A percentile compares a stretch with the other conserved stretches of the same genome.
Conservation (phyloP, 1,140 invertebrate genomes). For the Philopotamus ludificatus region DNA sequence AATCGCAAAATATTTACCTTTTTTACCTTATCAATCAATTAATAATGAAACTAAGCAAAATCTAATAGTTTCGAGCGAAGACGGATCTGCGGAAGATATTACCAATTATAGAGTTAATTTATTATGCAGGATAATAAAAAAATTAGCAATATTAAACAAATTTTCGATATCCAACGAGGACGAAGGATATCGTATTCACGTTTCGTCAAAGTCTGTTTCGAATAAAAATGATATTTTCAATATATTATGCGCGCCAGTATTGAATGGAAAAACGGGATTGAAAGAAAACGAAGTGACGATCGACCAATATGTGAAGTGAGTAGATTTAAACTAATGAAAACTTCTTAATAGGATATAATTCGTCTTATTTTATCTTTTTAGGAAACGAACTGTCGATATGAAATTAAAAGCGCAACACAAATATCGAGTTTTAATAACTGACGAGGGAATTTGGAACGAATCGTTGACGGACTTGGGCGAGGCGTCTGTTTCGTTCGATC, state of each 20-base stretch:
- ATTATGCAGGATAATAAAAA: slow-evolving; percentile 13
- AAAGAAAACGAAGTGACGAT: slow-evolving; percentile 29
- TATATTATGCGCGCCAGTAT: slow-evolving; percentile 29
- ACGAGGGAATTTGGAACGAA: slow-evolving; percentile 51
- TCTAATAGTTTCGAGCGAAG: slow-evolving; percentile 19
- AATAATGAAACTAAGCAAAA: background rate
- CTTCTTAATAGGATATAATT: background rate
- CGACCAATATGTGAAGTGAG: slow-evolving; percentile 30
- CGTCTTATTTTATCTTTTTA: slow-evolving; percentile 39
- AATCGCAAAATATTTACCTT: slow-evolving; percentile 23
- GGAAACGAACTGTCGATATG: slow-evolving; percentile 59
- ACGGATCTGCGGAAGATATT: slow-evolving; percentile 19
- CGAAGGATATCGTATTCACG: slow-evolving; percentile 18
- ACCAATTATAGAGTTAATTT: slow-evolving; percentile 27
- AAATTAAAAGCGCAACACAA: slow-evolving; percentile 62
- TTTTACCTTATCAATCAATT: slow-evolving; percentile 7
- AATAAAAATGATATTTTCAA: slow-evolving; percentile 1
- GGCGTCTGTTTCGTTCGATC: slow-evolving; percentile 63
- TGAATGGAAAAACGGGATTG: slow-evolving; percentile 23
- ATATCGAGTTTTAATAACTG: slow-evolving; percentile 55
- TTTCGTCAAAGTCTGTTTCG: slow-evolving; percentile 29
- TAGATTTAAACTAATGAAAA: background rate
- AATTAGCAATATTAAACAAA: slow-evolving; percentile 18
- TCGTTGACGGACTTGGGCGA: slow-evolving; percentile 57
- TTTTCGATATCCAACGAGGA: background rate